phyloP scores from a whole-genome alignment of 1,140 invertebrate species.

The Stratiolaelaps scimitus region DNA sequence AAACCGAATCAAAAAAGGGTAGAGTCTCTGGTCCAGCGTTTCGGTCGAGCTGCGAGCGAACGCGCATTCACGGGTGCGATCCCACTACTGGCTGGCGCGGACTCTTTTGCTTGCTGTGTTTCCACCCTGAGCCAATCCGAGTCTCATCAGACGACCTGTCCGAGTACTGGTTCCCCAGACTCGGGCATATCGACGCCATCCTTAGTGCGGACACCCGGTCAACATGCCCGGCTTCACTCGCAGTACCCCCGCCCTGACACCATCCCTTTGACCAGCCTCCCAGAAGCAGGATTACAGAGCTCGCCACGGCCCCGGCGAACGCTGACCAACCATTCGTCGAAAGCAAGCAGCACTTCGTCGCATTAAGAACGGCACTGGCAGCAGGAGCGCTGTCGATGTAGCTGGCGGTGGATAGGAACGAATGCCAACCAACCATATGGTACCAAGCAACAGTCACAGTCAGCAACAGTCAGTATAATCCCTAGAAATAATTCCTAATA shows the following conservation, averaged over 20 bases:
- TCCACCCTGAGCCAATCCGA: slow-evolving; percentile 89
- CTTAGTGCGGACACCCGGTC: slow-evolving; percentile 25
- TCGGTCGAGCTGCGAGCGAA: slow-evolving; percentile 11
- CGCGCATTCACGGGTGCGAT: slow-evolving; percentile 85
- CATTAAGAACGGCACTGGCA: too few relatives aligned
- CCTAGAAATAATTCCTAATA: too few relatives aligned
- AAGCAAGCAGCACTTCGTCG: too few relatives aligned
- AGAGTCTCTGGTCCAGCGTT: slow-evolving; percentile 11
- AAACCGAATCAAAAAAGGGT: slow-evolving; percentile 5
- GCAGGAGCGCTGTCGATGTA: too few relatives aligned
- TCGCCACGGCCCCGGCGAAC: slow-evolving; percentile 16
- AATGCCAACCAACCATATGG: too few relatives aligned
- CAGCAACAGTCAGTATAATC: too few relatives aligned
- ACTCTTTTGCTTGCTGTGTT: slow-evolving; percentile 92
- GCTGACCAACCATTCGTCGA: not conserved
- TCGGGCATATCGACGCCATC: slow-evolving; percentile 74
- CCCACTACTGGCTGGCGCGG: slow-evolving; percentile 92
- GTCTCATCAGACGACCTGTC: slow-evolving; percentile 80
- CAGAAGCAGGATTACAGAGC: slow-evolving; percentile 26
- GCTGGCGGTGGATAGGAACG: too few relatives aligned
- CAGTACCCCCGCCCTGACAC: slow-evolving; percentile 21
- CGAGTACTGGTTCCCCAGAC: slow-evolving; percentile 59
- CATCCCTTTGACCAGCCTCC: slow-evolving; percentile 22
- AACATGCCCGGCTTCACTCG: slow-evolving; percentile 2
- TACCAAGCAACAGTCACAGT: too few relatives aligned